A percentile compares a stretch with the other conserved stretches of the same genome.
These are phyloP conservation scores for Corvus hawaiiensis DNA, from an alignment of 2,113 vertebrate species.

Conservation along the genomic window DNA sequence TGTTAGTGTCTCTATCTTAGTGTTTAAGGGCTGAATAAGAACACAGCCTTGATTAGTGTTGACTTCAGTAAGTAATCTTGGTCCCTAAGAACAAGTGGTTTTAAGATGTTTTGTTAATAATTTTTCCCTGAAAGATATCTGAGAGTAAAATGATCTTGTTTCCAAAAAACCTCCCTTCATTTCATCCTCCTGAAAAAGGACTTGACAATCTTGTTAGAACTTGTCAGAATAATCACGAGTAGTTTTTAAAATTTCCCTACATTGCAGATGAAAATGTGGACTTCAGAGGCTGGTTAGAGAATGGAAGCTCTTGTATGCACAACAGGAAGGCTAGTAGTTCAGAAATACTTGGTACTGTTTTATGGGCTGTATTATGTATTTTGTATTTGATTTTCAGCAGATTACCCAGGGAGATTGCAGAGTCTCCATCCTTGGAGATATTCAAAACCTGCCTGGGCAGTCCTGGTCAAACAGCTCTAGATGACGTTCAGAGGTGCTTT, in stretches of 20 bases:
- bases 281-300: neutral
- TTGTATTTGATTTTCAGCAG: neutral
- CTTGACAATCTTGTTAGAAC: neutral
- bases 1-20: neutral
- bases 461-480: too few relatives aligned
- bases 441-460: neutral
- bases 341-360: neutral
- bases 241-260: neutral
- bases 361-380: neutral
- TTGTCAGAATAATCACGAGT: neutral
- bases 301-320: neutral
- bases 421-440: neutral
- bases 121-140: neutral
- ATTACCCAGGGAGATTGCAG: neutral
- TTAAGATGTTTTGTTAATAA: neutral
- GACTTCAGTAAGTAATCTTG: neutral
- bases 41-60: neutral
- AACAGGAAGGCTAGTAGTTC: neutral
- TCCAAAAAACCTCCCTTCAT: neutral
- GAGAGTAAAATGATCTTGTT: neutral
- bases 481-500: neutral
- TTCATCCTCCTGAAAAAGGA: neutral
- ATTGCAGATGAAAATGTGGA: neutral
- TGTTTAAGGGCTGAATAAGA: neutral
- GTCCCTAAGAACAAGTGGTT: neutral